These are phyloP conservation scores for Cetonia aurata DNA, from an alignment of 2,888 invertebrate genomes.

Conservation along the genomic window DNA sequence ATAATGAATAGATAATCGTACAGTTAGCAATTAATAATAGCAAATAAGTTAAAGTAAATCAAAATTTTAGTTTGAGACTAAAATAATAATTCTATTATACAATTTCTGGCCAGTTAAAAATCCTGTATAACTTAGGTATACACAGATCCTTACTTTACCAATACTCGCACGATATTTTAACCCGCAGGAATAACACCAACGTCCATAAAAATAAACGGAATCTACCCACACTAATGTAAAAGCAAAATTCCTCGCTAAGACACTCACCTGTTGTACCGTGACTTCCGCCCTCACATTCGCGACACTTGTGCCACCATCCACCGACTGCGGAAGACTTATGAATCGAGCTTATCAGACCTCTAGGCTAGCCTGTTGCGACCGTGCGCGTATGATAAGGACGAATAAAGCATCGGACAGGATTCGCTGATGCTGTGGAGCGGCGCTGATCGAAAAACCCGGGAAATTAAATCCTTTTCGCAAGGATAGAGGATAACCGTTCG, in stretches of 20 bases:
- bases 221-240: no score
- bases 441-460: slow-evolving; percentile 56
- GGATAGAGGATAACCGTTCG: slow-evolving; percentile 48
- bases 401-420: slow-evolving; percentile 41
- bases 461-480: slow-evolving; percentile 57
- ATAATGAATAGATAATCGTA: no score
- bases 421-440: slow-evolving; percentile 31
- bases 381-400: slow-evolving; percentile 49
- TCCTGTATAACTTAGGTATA: no score
- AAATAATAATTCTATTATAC: no score
- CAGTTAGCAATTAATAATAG: no score
- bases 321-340: slow-evolving; percentile 46
- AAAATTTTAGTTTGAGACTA: no score
- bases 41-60: no score
- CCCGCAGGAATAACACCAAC: no score
- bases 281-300: slow-evolving; percentile 47
- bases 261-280: slow-evolving; percentile 46
- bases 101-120: no score
- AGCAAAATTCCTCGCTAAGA: neutral
- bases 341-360: slow-evolving; percentile 47
- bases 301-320: slow-evolving; percentile 51
- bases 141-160: no score
- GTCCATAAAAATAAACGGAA: no score
- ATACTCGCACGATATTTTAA: no score
- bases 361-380: slow-evolving; percentile 37